phyloP scores from a whole-genome alignment of 2,888 invertebrate species.

The Aethes cnicana region DNA sequence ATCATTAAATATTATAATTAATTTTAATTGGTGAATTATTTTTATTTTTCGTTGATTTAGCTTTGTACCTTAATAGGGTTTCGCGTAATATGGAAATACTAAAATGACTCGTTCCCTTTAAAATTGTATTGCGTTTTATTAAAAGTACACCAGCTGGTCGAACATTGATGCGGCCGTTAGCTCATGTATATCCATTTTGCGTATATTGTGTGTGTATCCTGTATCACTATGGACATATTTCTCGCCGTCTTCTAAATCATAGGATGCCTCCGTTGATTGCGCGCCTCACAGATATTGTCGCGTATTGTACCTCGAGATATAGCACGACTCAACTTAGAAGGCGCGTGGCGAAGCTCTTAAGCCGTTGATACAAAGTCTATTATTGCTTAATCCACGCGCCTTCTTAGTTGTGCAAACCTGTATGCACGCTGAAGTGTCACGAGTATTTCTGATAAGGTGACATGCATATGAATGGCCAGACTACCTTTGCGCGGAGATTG shows the following conservation, averaged over 20 bases:
- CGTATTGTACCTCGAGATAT: neutral
- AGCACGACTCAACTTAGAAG: too few species aligned
- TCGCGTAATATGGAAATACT: neutral
- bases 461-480: neutral
- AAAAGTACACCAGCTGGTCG: neutral
- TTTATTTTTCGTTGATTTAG: slow-evolving; percentile 7
- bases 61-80: slow-evolving; percentile 18
- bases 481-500: neutral
- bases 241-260: slow-evolving; percentile 11
- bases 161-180: neutral
- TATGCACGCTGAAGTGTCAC: neutral
- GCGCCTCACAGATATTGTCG: neutral
- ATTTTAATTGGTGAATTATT: slow-evolving; percentile 21
- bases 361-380: too few species aligned
- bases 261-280: slow-evolving; percentile 9
- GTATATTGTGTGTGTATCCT: slow-evolving; percentile 2
- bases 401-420: too few species aligned
- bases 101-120: neutral
- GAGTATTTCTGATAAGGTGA: neutral
- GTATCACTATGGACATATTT: neutral
- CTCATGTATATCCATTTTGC: slow-evolving; percentile 25
- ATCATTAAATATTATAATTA: slow-evolving; percentile 24
- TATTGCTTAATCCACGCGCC: too few species aligned
- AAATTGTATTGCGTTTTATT: slow-evolving; percentile 5
- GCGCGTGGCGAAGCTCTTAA: too few species aligned